Evolutionary conservation across 2,888 invertebrate genomes (phyloP).

Genomic region (Cataglyphis cursor): DNA sequence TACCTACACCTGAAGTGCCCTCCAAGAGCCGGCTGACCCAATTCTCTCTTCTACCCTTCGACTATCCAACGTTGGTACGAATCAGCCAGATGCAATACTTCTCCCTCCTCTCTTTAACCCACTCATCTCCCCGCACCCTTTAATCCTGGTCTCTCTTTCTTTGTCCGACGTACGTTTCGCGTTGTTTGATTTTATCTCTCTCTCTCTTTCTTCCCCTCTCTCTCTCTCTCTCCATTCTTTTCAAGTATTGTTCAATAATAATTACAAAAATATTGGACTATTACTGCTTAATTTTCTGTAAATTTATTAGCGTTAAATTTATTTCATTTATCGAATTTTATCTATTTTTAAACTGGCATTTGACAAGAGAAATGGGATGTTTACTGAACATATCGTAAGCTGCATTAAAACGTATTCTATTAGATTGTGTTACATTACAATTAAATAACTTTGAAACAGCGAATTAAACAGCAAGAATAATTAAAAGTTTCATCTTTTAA

Average conservation of each 20-base stretch:
- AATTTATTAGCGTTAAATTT: neutral
- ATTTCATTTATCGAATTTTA: neutral
- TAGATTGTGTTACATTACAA: neutral
- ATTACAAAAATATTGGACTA: neutral
- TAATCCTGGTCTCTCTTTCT: neutral
- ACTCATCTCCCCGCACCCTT: constrained; percentile 1
- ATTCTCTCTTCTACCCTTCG: constrained; percentile 75
- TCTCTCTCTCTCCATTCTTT: neutral
- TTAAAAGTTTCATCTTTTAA: neutral
- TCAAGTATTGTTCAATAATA: constrained; percentile 1
- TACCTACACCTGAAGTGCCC: constrained; percentile 82
- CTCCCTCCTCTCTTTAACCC: constrained; percentile 14
- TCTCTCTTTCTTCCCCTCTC: neutral
- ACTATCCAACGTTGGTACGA: constrained; percentile 59
- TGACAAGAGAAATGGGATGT: neutral
- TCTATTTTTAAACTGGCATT: constrained; percentile 7
- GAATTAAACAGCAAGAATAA: neutral
- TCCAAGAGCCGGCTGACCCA: constrained; percentile 83
- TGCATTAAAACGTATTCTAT: constrained; percentile 13
- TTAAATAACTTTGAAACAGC: neutral
- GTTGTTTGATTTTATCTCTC: neutral
- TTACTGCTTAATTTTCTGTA: neutral
- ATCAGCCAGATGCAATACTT: constrained; percentile 67
- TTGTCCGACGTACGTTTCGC: constrained; percentile 6
- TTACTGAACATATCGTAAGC: neutral